These are phyloP conservation scores for Sclerurus mexicanus DNA, from an alignment of 2,113 vertebrate genomes.

Conservation along the genomic window DNA sequence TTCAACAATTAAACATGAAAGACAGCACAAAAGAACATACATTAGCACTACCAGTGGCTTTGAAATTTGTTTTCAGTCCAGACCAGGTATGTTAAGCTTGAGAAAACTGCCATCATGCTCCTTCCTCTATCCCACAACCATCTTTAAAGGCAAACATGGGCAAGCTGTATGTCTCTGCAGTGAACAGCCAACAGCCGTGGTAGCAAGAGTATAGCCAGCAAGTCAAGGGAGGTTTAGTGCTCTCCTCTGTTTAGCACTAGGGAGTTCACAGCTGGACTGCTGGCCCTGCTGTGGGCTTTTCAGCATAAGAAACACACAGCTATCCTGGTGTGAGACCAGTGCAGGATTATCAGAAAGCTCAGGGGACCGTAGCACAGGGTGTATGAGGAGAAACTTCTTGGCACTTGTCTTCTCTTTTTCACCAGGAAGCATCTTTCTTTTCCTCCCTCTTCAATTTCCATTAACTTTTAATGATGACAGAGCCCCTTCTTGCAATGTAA, in stretches of 20 bases:
- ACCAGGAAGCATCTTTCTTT: not conserved
- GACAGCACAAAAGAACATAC: not conserved
- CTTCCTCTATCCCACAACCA: not conserved
- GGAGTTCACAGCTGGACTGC: not conserved
- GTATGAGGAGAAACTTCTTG: not conserved
- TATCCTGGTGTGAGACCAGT: not conserved
- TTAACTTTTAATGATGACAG: not conserved
- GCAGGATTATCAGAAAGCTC: not conserved
- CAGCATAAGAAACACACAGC: rapidly evolving
- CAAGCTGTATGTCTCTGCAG: not conserved
- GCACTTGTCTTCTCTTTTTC: not conserved
- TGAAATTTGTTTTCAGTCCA: not conserved
- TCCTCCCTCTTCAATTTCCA: not conserved
- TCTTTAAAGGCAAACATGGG: not conserved
- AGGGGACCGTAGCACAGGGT: not conserved
- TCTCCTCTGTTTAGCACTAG: not conserved
- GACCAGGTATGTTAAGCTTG: not conserved
- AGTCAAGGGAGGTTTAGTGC: not conserved
- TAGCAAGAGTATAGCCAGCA: rapidly evolving
- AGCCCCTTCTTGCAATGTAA: not conserved
- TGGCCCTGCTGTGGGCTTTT: not conserved
- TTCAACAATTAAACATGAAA: not conserved
- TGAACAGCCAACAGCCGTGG: not conserved
- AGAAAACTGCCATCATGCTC: not conserved
- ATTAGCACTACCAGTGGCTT: not conserved